Evolutionary conservation across 23 tunicate genomes (phyloP), one percentile per base, ranked within the genome.

Genomic region (Ciona savignyi): DNA sequence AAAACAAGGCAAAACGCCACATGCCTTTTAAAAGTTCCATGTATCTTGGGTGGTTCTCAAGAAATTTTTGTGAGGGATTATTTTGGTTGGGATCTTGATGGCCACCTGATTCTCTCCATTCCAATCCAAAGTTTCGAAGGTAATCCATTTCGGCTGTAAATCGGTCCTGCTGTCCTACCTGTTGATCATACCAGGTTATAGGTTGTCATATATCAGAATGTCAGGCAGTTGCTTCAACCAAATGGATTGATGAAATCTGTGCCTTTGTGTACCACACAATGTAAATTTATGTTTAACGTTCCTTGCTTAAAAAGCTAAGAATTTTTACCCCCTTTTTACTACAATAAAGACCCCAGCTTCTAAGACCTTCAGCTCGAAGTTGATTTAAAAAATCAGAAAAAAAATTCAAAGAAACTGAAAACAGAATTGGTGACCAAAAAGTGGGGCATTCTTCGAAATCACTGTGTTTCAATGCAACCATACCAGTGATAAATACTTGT

Each of bases 61-160:
- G 27, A 66, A 90, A 90, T 26, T 71, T 75, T 42, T 79, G 66
- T 1, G 90, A 83, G 2, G 97, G 97, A 26, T 75, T 69, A 69
- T 90, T 90, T 48, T 64, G 56, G 25, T 78, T 76, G 1, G 85
- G 90, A 79, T 83, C 81, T 42, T 90, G 97, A 63, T 90, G 80
- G 6, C 97, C 97, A 0, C 97, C 97, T 27, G 94, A 73, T 25
- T 84, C 77, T 30, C 76, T 63, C 97, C 97, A 90, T 21, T 84
- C 79, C 35, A 63, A 23, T 29, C 97, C 97, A 65, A 32, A 74
- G 33, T 76, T 74, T 65, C 74, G 73, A 9, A 84, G 67, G 56
- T 90, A 90, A 75, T 81, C 90, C 76, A 90, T n/a, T 35, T 90
- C 97, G 27, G 86, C 75, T 30, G 82, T 84, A 20, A 34, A 31